Evolutionary conservation across 2,797 vertebrate species (phyloP).

Genomic region (Schizothorax lantsangensis): DNA sequence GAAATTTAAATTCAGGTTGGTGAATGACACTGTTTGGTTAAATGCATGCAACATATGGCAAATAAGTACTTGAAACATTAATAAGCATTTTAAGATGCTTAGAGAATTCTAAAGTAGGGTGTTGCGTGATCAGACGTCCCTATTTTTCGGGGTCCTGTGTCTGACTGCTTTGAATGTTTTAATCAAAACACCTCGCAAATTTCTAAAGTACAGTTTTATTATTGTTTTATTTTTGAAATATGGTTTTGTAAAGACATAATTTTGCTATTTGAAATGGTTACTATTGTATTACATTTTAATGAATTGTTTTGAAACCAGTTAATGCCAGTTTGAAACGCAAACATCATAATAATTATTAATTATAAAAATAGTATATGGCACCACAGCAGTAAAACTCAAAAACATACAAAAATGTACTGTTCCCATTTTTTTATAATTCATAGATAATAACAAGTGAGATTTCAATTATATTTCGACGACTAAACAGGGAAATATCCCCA

Average conservation of each 20-base stretch:
- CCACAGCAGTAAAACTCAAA: too few relatives aligned
- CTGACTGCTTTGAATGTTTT: background rate
- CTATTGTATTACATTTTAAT: background rate
- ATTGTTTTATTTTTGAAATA: background rate
- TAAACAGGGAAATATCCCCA: background rate
- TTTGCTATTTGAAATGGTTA: too few relatives aligned
- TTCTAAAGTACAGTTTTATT: background rate
- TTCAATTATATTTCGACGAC: background rate
- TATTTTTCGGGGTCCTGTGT: background rate
- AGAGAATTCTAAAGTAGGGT: background rate
- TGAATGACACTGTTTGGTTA: conserved; percentile 3
- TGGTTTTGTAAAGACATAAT: background rate
- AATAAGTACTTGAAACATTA: background rate
- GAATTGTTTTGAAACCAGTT: background rate
- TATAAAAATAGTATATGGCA: too few relatives aligned
- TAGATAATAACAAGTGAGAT: background rate
- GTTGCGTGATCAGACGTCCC: background rate
- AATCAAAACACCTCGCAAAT: background rate
- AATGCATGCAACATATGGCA: background rate
- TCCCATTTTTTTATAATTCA: too few relatives aligned
- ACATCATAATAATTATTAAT: too few relatives aligned
- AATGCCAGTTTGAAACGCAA: too few relatives aligned
- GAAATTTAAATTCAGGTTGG: background rate
- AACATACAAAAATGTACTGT: too few relatives aligned
- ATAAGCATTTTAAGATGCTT: background rate